phyloP scores from a whole-genome alignment of 2,797 vertebrate species.

The Bryconaethiops microstoma region DNA sequence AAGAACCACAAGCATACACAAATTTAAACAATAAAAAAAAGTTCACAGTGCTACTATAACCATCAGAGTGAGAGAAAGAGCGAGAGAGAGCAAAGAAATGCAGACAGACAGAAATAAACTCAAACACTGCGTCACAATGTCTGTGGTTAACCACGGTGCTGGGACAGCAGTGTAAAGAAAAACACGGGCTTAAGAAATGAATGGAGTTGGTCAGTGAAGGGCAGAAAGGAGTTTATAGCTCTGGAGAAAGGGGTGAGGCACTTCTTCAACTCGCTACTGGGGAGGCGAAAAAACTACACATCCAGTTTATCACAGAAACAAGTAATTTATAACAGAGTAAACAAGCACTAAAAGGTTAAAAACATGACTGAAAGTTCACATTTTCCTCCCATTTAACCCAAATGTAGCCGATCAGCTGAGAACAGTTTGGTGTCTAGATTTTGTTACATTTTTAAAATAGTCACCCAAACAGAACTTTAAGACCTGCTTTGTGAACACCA shows the following conservation, averaged over 20 bases:
- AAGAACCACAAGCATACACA: neutral
- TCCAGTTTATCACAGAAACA: neutral
- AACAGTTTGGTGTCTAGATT: no score
- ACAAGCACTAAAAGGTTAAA: no score
- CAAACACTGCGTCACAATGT: constrained; percentile 19
- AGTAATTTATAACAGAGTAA: neutral
- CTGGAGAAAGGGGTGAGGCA: neutral
- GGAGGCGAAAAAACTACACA: neutral
- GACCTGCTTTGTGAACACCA: no score
- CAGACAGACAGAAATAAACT: constrained; percentile 42
- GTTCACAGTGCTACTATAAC: neutral
- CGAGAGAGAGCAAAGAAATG: constrained; percentile 1
- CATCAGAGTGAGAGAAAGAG: neutral
- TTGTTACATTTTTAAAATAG: no score
- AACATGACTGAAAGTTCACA: no score
- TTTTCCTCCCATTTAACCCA: no score
- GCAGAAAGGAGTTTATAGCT: neutral
- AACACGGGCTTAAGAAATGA: constrained; percentile 24
- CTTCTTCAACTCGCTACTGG: neutral
- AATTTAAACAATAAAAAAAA: neutral
- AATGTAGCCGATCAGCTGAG: no score
- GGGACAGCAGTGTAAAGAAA: neutral
- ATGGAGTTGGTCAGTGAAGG: neutral
- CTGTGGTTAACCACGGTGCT: constrained; percentile 46
- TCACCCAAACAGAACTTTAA: no score